Evolutionary conservation across 2,113 vertebrate genomes (phyloP).

Genomic region (Caracal caracal): DNA sequence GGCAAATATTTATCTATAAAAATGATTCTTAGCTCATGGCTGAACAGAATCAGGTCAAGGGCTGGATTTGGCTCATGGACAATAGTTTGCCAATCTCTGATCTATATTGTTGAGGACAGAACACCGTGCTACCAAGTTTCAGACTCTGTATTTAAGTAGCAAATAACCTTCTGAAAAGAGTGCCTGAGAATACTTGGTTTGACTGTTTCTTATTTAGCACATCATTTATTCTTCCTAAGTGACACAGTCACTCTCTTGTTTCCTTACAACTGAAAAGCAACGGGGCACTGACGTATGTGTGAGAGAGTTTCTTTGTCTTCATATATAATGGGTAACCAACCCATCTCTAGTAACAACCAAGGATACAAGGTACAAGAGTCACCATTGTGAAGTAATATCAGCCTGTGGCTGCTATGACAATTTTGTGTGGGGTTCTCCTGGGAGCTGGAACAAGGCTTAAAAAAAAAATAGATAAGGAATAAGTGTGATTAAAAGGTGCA

Average conservation of each 20-base stretch:
- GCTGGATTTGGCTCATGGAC: not conserved
- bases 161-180: not conserved
- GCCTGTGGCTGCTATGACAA: not conserved
- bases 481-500: not conserved
- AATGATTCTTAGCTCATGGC: not conserved
- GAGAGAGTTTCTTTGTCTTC: constrained; percentile 66
- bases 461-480: not conserved
- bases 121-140: not conserved
- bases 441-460: not conserved
- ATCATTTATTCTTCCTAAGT: constrained; percentile 11
- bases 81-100: not conserved
- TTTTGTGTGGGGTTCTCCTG: not conserved
- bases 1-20: constrained; percentile 37
- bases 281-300: not conserved
- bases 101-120: not conserved
- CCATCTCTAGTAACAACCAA: constrained; percentile 27
- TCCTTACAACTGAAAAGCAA: constrained; percentile 36
- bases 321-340: constrained; percentile 20
- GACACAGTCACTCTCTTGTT: constrained; percentile 42
- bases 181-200: not conserved
- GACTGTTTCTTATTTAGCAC: not conserved
- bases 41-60: constrained; percentile 9
- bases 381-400: constrained; percentile 15
- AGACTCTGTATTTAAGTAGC: constrained; percentile 18
- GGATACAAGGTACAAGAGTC: constrained; percentile 35